Conservation (phyloP, 2,888 invertebrate species). For the Fabriciana adippe region DNA sequence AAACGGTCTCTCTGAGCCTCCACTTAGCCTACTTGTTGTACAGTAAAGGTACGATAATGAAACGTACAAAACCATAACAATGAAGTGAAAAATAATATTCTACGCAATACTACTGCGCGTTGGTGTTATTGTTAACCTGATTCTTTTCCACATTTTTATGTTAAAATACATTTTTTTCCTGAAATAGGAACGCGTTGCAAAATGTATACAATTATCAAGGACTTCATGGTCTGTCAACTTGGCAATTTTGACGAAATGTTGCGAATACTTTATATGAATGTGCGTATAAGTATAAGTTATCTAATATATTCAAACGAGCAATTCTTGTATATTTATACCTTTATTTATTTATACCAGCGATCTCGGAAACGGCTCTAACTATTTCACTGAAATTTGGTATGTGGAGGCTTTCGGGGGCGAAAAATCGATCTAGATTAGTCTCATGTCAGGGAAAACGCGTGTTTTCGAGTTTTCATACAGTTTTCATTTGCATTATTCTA, state of each 20-base stretch:
- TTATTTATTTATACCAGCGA: too few relatives aligned
- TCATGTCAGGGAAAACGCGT: too few relatives aligned
- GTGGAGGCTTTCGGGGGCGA: too few relatives aligned
- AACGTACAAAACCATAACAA: slow-evolving; percentile 30
- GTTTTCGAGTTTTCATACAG: too few relatives aligned
- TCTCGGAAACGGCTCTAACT: too few relatives aligned
- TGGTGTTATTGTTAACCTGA: slow-evolving; percentile 27
- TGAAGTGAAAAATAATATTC: slow-evolving; percentile 32
- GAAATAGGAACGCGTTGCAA: slow-evolving; percentile 13
- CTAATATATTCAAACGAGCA: too few relatives aligned
- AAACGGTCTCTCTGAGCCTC: slow-evolving; percentile 30
- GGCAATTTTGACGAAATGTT: background rate
- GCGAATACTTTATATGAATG: too few relatives aligned
- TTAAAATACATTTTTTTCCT: slow-evolving; percentile 1
- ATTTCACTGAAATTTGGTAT: too few relatives aligned
- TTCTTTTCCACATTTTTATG: slow-evolving; percentile 12
- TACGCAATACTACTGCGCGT: slow-evolving; percentile 15
- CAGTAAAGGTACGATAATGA: slow-evolving; percentile 32
- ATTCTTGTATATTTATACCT: too few relatives aligned
- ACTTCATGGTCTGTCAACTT: slow-evolving; percentile 16
- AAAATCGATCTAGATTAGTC: too few relatives aligned
- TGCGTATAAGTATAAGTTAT: too few relatives aligned
- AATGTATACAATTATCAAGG: slow-evolving; percentile 6
- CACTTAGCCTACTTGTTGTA: slow-evolving; percentile 38
- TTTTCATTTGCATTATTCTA: too few relatives aligned